Conservation (phyloP, 2,888 invertebrate species). For the Lydus trimaculatus region DNA sequence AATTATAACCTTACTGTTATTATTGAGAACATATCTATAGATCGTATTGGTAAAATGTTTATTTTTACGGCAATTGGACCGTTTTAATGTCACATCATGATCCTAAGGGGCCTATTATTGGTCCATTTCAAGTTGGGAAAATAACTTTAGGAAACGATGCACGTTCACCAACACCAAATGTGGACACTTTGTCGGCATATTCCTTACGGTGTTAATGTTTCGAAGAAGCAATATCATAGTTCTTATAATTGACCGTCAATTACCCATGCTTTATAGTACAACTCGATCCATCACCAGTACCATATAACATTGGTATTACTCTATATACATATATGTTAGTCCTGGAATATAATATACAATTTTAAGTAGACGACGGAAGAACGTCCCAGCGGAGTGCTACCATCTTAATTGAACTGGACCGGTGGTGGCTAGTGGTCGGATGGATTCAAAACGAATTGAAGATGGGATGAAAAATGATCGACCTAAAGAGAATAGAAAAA, state of each 20-base stretch:
- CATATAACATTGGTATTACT: no score
- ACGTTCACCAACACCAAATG: conserved; percentile 23
- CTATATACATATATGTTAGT: no score
- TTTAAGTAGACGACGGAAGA: neutral
- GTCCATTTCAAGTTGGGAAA: neutral
- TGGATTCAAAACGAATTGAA: conserved; percentile 51
- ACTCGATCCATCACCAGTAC: conserved; percentile 17
- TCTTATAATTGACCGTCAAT: conserved; percentile 42
- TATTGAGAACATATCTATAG: no score
- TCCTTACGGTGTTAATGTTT: conserved; percentile 23
- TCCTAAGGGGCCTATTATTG: neutral
- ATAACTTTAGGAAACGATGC: conserved; percentile 2
- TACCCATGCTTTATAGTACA: conserved; percentile 37
- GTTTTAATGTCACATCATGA: neutral
- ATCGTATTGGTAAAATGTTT: neutral
- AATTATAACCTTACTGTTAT: neutral
- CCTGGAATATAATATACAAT: neutral
- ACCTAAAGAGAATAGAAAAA: conserved; percentile 60
- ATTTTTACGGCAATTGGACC: neutral
- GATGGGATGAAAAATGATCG: conserved; percentile 63
- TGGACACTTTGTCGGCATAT: conserved; percentile 26
- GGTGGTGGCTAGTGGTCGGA: conserved; percentile 44
- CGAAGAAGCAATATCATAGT: conserved; percentile 31
- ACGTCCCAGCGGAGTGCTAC: conserved; percentile 54
- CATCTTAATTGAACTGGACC: conserved; percentile 61